Evolutionary conservation across 2,797 vertebrate genomes (phyloP), one percentile per base, ranked within the genome.

Genomic region (Smutsia temminckii): DNA sequence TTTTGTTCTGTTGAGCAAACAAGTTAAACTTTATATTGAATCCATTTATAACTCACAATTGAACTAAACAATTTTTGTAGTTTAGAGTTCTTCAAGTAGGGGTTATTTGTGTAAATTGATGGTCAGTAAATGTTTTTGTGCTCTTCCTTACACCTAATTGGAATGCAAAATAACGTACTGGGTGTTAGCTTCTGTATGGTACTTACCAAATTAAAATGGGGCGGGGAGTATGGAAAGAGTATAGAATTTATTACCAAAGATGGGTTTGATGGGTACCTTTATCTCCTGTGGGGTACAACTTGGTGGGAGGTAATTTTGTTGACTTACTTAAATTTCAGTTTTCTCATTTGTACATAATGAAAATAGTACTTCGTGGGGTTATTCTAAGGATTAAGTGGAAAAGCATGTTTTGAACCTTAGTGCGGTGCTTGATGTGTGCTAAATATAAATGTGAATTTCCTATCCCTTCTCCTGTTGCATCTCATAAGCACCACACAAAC

Each of bases 31-130:
- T 92, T 91, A 72, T 86, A 66, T 95, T 71, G 34, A 66, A 94
- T 95, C 32, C 12, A 46, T 23, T 84, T 95, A 25, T 79, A 86
- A 92, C 32, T 79, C 63, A 79, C 3, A 84, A 2, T 81, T 79
- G 53, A 96, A 92, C 64, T 87, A 94, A 94, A 84, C 92, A 34
- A 93, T 32, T 51, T 89, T 91, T 89, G 14, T 69, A 77, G 14
- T 53, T 85, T 89, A 91, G 68, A 13, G 3, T 83, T 92, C 46
- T 87, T 95, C 61, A 68, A 59, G 61, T 81, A 85, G 55, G 40
- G 88, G 5, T 63, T 83, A 85, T 37, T 64, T 83, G 9, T 94
- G 20, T 89, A 90, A 92, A 83, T 83, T 78, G n/a, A 5, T 72
- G 29, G 37, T 40, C 91, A 85, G 29, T 93, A 68, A 94, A 89